phyloP scores from a whole-genome alignment of 2,797 vertebrate genomes.

The Myotis planiceps region DNA sequence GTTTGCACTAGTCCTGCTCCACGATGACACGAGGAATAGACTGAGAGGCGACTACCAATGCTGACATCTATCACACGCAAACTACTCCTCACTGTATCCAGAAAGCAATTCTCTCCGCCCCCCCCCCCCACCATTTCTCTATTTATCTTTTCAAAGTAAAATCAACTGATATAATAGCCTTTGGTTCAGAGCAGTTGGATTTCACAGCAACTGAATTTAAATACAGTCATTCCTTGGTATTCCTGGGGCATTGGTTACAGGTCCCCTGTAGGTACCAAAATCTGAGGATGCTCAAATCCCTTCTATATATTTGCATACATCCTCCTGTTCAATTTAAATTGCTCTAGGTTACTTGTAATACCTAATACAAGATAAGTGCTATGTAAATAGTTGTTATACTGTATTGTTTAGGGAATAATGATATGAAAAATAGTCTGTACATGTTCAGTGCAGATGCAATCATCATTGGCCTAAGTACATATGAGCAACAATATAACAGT shows the following conservation, averaged over 20 bases:
- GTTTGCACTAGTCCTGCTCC: not conserved
- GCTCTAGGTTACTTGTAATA: not conserved
- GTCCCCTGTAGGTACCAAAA: not conserved
- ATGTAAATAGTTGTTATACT: not conserved
- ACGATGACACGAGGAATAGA: not conserved
- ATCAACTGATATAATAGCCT: not conserved
- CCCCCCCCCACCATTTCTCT: rapidly evolving
- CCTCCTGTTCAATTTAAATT: not conserved
- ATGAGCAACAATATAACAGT: not conserved
- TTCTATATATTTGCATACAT: not conserved
- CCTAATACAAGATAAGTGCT: not conserved
- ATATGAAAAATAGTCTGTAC: not conserved
- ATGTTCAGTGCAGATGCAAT: not conserved
- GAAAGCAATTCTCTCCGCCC: not conserved
- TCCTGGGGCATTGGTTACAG: not conserved
- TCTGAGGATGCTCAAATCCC: not conserved
- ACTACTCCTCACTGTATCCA: not conserved
- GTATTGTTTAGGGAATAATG: not conserved
- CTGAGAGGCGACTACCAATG: not conserved
- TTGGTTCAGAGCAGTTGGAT: not conserved
- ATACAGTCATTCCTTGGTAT: not conserved
- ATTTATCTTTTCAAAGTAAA: not conserved
- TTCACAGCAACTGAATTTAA: not conserved
- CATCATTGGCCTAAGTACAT: not conserved
- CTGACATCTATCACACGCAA: not conserved